Evolutionary conservation across 1,140 invertebrate species (phyloP).

Genomic region (Euura lappo): DNA sequence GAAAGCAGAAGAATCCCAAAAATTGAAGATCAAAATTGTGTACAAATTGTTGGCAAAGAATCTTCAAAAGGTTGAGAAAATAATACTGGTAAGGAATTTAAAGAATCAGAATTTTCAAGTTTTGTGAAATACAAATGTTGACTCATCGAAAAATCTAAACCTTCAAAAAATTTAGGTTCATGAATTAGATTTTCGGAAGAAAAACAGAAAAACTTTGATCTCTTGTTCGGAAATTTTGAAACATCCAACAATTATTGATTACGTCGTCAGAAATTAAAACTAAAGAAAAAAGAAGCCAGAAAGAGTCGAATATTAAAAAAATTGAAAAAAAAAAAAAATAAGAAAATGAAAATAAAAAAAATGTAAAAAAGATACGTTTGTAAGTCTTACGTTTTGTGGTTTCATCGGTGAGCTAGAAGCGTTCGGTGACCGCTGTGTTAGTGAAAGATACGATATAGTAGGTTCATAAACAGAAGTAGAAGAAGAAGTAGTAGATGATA

Average conservation of each 20-base stretch:
- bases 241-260: neutral
- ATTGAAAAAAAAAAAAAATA: conserved; percentile 5
- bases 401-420: neutral
- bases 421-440: conserved; percentile 7
- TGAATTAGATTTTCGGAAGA: too few relatives aligned
- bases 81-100: too few relatives aligned
- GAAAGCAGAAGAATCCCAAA: too few relatives aligned
- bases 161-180: too few relatives aligned
- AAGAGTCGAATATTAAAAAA: neutral
- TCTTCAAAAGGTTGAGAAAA: too few relatives aligned
- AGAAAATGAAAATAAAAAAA: neutral
- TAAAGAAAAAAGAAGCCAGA: conserved; percentile 6
- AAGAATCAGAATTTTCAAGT: too few relatives aligned
- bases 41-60: too few relatives aligned
- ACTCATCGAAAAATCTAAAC: too few relatives aligned
- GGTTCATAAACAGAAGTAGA: neutral
- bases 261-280: conserved; percentile 2
- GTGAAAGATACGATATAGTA: conserved; percentile 1
- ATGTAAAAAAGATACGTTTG: neutral
- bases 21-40: too few relatives aligned
- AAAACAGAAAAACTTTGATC: too few relatives aligned
- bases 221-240: too few relatives aligned
- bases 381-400: conserved; percentile 2
- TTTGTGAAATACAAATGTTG: too few relatives aligned
- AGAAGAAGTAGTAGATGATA: neutral